Percentiles rank a stretch among this genome's conserved stretches.
These are phyloP conservation scores for Ptilonorhynchus violaceus DNA, from an alignment of 2,113 vertebrate genomes.

Conservation along the genomic window DNA sequence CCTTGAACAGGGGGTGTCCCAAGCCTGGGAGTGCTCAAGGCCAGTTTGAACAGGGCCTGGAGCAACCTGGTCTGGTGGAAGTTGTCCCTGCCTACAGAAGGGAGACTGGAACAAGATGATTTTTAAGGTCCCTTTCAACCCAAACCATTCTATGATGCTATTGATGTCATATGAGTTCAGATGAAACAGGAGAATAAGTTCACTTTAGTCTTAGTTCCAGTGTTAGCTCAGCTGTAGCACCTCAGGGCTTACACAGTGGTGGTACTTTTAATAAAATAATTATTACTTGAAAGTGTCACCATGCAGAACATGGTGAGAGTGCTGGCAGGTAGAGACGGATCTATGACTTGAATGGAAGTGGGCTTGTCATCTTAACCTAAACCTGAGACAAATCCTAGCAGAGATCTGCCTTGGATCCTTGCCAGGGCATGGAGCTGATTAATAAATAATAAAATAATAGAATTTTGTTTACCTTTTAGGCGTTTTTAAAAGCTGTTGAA, in stretches of 20 bases:
- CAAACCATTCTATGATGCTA: rapidly evolving
- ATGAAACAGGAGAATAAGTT: background rate
- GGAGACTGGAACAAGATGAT: rapidly evolving
- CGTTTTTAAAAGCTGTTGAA: slow-evolving; percentile 84
- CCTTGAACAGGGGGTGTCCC: background rate
- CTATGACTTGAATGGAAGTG: background rate
- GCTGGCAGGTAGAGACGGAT: background rate
- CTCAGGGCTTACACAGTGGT: background rate
- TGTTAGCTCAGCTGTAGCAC: background rate
- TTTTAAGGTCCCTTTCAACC: background rate
- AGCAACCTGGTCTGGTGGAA: background rate
- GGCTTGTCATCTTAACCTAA: background rate
- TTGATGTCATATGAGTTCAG: background rate
- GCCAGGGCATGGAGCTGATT: background rate
- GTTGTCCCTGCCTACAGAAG: background rate
- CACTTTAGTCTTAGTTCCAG: background rate
- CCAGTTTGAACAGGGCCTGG: background rate
- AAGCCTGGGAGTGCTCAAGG: background rate
- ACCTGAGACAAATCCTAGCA: background rate
- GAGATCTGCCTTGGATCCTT: background rate
- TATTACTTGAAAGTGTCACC: background rate
- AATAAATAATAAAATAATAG: background rate
- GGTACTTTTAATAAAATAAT: background rate
- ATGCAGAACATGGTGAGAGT: background rate
- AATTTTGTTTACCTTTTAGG: slow-evolving; percentile 69